Evolutionary conservation across 2,888 invertebrate genomes (phyloP), one percentile per base, ranked within the genome.

Genomic region (Drosophila algonquin): DNA sequence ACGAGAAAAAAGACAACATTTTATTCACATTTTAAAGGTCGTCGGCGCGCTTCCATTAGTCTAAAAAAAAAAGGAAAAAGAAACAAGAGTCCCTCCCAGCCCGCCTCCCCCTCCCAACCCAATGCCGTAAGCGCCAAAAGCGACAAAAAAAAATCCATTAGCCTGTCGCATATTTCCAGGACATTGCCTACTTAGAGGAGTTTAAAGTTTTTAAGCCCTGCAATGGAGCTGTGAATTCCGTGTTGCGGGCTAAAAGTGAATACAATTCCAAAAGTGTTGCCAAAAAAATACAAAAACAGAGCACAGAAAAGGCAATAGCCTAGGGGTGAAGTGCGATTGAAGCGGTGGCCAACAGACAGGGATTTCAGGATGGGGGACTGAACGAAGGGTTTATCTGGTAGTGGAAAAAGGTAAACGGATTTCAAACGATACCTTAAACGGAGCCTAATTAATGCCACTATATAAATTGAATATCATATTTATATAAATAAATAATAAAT

Each of bases 1-100:
- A 55, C 61, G 56, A 65, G 32, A 54, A 46, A 51, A 51, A 30
- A 63, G 58, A 69, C 85, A 61, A 69, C 85, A 83, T 83, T 81
- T 82, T 82, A 82, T 83, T 83, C 84, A 83, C 84, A 81, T 84
- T 83, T 83, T 81, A 83, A 83, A 81, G 82, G 65, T 56, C 65
- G 86, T 56, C 62, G 56, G 54, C 50, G 74, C 72, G 81, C 72
- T 80, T 83, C 86, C 85, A 85, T 85, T 85, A 85, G 83, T 56
- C 77, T 76, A 52, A 46, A 48, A 58, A 56, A 65, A 50, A 10
- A 12, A 46, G 53, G 46, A 63, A 47, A 54, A 48, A 62, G 32
- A 14, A 21, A 21, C 21, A 21, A 21, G 21, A 21, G 21, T 3
- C 21, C 21, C 2, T 3, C 21, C 21, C 21, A 21, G 3, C 21